These are phyloP conservation scores for Otolemur garnettii DNA, from an alignment of 2,113 vertebrate genomes.

Conservation along the genomic window DNA sequence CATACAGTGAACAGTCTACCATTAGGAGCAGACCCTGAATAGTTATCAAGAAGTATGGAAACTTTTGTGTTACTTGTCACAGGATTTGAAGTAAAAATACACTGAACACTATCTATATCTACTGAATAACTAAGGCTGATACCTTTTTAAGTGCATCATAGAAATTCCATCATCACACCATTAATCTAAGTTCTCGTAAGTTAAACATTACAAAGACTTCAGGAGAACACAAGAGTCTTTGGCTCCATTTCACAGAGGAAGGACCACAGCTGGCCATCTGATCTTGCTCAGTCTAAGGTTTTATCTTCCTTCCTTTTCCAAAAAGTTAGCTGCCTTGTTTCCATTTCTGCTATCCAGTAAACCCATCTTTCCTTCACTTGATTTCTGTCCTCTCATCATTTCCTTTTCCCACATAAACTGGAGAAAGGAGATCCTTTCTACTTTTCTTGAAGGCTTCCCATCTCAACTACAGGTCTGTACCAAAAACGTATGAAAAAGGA, in stretches of 20 bases:
- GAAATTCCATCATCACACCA: background rate
- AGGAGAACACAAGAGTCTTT: background rate
- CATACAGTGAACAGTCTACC: background rate
- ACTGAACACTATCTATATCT: conserved; percentile 69
- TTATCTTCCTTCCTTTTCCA: conserved; percentile 29
- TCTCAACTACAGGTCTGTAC: background rate
- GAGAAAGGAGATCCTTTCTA: conserved; percentile 19
- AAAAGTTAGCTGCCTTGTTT: conserved; percentile 56
- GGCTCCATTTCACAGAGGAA: conserved; percentile 31
- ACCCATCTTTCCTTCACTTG: background rate
- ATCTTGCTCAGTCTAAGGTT: background rate
- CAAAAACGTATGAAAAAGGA: background rate
- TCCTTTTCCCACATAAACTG: background rate
- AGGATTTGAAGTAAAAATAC: conserved; percentile 34
- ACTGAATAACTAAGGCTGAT: conserved; percentile 38
- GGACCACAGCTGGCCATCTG: background rate
- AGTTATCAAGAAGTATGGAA: background rate
- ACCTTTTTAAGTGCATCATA: background rate
- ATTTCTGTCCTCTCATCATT: background rate
- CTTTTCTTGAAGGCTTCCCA: conserved; percentile 7
- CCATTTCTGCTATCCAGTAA: background rate
- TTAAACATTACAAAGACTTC: conserved; percentile 10
- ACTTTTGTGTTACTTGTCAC: background rate
- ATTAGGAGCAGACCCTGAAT: background rate
- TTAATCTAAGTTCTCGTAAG: conserved; percentile 33